Evolutionary conservation across 1,140 invertebrate genomes (phyloP).

Genomic region (Lysiphlebus fabarum): DNA sequence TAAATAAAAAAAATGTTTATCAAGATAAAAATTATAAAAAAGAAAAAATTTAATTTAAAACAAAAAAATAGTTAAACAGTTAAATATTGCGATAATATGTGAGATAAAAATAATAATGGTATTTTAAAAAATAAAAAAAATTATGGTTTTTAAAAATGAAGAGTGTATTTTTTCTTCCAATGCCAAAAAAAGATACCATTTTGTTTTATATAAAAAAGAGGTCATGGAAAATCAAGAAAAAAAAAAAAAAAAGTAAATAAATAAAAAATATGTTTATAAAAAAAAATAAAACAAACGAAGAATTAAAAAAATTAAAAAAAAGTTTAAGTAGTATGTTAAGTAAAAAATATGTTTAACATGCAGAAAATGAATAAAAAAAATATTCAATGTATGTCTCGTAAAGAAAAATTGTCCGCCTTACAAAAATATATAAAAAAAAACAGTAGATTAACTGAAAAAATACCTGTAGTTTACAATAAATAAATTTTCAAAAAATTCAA

Average conservation of each 20-base stretch:
- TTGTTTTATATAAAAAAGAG: constrained; percentile 49
- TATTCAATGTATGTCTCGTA: constrained; percentile 44
- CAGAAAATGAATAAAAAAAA: constrained; percentile 32
- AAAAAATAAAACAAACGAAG: constrained; percentile 23
- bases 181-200: constrained; percentile 54
- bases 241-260: constrained; percentile 32
- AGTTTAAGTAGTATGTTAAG: constrained; percentile 31
- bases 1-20: constrained; percentile 15
- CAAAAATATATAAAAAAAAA: constrained; percentile 43
- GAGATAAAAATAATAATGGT: constrained; percentile 18
- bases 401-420: constrained; percentile 51
- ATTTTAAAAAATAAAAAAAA: constrained; percentile 25
- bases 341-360: constrained; percentile 37
- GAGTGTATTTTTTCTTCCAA: constrained; percentile 55
- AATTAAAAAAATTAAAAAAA: constrained; percentile 25
- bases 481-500: constrained; percentile 34
- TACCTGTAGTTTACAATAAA: constrained; percentile 44
- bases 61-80: constrained; percentile 29
- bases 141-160: constrained; percentile 27
- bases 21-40: constrained; percentile 25
- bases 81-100: constrained; percentile 17
- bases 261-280: constrained; percentile 17
- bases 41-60: constrained; percentile 30
- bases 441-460: constrained; percentile 36
- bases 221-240: constrained; percentile 38